phyloP scores from a whole-genome alignment of 2,113 vertebrate genomes.

The Ageneiosus marmoratus region DNA sequence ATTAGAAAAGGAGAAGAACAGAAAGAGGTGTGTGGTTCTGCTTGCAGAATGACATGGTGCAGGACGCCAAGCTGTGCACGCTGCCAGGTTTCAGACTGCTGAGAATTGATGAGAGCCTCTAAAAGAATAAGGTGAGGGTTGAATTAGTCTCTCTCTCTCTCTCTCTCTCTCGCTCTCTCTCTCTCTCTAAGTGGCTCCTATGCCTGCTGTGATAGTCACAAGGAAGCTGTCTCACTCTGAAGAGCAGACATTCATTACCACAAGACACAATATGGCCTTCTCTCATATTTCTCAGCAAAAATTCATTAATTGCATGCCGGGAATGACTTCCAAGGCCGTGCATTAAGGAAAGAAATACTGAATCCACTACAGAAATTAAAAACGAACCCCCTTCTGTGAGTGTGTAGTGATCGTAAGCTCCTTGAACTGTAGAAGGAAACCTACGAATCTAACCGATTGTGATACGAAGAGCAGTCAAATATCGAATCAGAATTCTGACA shows the following conservation, averaged over 20 bases:
- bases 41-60: too few relatives aligned
- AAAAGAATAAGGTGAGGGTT: too few relatives aligned
- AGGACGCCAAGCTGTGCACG: too few relatives aligned
- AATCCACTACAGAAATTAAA: background rate
- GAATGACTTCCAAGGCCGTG: slow-evolving; percentile 15
- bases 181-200: background rate
- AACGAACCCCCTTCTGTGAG: background rate
- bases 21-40: too few relatives aligned
- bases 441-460: too few relatives aligned
- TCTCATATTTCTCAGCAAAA: slow-evolving; percentile 27
- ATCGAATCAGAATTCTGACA: too few relatives aligned
- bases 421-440: background rate
- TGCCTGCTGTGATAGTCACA: slow-evolving; percentile 5
- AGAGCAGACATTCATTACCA: slow-evolving; percentile 41
- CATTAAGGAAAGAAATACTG: background rate
- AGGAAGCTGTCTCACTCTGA: slow-evolving; percentile 29
- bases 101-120: too few relatives aligned
- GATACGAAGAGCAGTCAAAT: too few relatives aligned
- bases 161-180: too few relatives aligned
- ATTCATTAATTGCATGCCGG: slow-evolving; percentile 38
- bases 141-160: background rate
- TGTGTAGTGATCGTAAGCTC: too few relatives aligned
- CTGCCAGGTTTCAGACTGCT: too few relatives aligned
- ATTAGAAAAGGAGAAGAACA: too few relatives aligned
- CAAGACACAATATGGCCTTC: slow-evolving; percentile 26